These are phyloP conservation scores for Dendroctonus valens DNA, from an alignment of 1,140 invertebrate species.

Conservation along the genomic window DNA sequence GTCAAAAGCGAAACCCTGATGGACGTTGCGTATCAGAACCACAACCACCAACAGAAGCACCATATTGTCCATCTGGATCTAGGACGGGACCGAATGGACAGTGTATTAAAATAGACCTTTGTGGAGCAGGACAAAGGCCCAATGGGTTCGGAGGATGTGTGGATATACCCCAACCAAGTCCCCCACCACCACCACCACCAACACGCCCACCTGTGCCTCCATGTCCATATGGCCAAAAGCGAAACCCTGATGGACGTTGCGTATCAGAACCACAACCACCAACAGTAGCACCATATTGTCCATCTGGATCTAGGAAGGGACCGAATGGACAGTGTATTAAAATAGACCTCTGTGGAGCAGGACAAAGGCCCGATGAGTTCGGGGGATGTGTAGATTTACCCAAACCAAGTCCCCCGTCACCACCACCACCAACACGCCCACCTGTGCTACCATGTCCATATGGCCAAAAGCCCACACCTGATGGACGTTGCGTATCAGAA, in stretches of 20 bases:
- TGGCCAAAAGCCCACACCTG: slow-evolving; percentile 13
- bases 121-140: slow-evolving; percentile 3
- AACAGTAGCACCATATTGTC: background rate
- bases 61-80: too few relatives aligned
- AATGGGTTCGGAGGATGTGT: slow-evolving; percentile 19
- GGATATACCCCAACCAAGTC: slow-evolving; percentile 2
- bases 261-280: background rate
- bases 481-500: slow-evolving; percentile 13
- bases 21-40: too few relatives aligned
- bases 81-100: too few relatives aligned
- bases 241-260: background rate
- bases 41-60: too few relatives aligned
- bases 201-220: background rate
- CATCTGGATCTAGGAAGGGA: slow-evolving; percentile 22
- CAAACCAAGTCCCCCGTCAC: slow-evolving; percentile 4
- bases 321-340: slow-evolving; percentile 32
- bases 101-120: slow-evolving; percentile 13
- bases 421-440: slow-evolving; percentile 1
- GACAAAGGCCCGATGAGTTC: background rate
- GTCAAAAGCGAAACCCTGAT: too few relatives aligned
- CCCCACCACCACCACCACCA: slow-evolving; percentile 3
- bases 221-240: too few relatives aligned
- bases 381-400: background rate
- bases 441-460: background rate
- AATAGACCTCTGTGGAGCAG: background rate